Evolutionary conservation across 1,140 invertebrate genomes (phyloP).

Genomic region (Drosophila sulfurigaster): DNA sequence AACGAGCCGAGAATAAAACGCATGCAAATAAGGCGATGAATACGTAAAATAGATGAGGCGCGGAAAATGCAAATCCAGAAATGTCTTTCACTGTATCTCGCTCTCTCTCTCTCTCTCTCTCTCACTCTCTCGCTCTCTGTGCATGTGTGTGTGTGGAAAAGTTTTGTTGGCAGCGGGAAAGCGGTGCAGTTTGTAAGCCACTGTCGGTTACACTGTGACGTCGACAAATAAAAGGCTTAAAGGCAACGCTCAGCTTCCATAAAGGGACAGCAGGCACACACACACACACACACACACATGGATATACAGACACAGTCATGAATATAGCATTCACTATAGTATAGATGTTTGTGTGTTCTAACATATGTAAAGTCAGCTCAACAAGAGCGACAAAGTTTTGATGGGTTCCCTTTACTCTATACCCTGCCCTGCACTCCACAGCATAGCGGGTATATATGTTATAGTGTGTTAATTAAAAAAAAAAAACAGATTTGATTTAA

Average conservation of each 20-base stretch:
- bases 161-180: neutral
- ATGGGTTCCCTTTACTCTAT: conserved; percentile 9
- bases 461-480: too few species aligned
- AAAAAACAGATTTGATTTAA: too few species aligned
- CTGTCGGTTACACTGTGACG: conserved; percentile 21
- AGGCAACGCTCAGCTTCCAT: conserved; percentile 32
- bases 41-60: conserved; percentile 77
- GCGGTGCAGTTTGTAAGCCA: conserved; percentile 1
- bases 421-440: neutral
- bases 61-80: conserved; percentile 65
- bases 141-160: neutral
- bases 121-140: neutral
- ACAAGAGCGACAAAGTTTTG: conserved; percentile 19
- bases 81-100: neutral
- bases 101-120: neutral
- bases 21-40: conserved; percentile 78
- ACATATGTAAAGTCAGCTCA: conserved; percentile 39
- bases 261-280: conserved; percentile 39
- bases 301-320: neutral
- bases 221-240: conserved; percentile 51
- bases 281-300: conserved; percentile 8
- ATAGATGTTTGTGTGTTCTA: conserved; percentile 6
- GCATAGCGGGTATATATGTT: neutral
- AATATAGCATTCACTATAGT: neutral
- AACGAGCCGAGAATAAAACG: conserved; percentile 62